Evolutionary conservation across 2,888 invertebrate genomes (phyloP), one percentile per base, ranked within the genome.

Genomic region (Xestia xanthographa): DNA sequence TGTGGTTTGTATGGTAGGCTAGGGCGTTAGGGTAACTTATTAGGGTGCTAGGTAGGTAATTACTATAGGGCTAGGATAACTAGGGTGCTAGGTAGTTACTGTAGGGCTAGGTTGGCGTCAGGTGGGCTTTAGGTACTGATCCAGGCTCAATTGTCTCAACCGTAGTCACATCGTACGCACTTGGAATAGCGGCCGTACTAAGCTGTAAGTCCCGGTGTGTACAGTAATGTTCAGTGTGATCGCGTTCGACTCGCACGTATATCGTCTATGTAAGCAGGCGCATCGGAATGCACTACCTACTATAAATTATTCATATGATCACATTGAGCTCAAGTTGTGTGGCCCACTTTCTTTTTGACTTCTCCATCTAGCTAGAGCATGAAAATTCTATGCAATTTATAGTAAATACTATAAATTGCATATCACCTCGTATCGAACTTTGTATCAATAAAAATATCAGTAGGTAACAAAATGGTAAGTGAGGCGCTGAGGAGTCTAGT

Each of bases 211-310:
- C n/a, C n/a, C 22, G 62, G 50, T 62, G 62, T 20, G 22, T 56
- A 34, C 80, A 63, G 79, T 72, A 53, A 56, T 5, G 68, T 38
- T 29, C 56, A 6, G 29, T 29, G 69, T n/a, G 66, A 8, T 41
- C 48, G 17, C 22, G 48, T 22, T 5, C 5, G 50, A 45, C 45
- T 66, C 65, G 43, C 48, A 53, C 53, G n/a, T 63, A 38, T 45
- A 29, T 45, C 9, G 14, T 50, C 12, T 26, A 14, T 50, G 34
- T 58, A 29, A 22, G 17, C n/a, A 63, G 48, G 66, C 41, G 56
- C 63, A n/a, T 43, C 74, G 67, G 80, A 74, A 80, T 80, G 74
- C 53, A 67, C 26, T 66, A 48, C 48, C 26, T 66, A 48, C 48
- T 22, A 48, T 56, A 63, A 34, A 34, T 50, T 72, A 72, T 72